Evolutionary conservation across 2,888 invertebrate species (phyloP), one percentile per base, ranked within the genome.

Genomic region (Drosophila peninsularis): DNA sequence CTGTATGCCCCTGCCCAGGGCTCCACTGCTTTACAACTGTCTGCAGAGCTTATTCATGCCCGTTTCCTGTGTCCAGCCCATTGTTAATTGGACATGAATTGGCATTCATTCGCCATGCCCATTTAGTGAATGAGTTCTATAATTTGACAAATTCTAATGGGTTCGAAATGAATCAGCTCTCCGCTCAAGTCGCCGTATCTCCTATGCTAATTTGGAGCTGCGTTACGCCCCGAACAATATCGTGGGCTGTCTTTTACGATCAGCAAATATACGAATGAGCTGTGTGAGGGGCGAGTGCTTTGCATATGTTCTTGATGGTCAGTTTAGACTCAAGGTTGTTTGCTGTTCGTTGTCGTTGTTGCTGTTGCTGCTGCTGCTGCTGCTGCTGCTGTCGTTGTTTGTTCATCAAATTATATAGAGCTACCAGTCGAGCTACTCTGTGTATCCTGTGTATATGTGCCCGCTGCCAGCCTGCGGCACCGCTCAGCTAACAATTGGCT

Each of bases 381-480:
- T 54, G 71, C 10, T 71, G 69, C 47, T 71, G 83, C 68, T 72
- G 73, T 67, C 73, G 82, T 78, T 82, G 88, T 82, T 82, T 82
- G 82, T 72, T 82, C 89, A 89, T 82, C 88, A 82, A 82, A 82
- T 83, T 89, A 88, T 89, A 82, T 88, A 82, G 88, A 88, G 79
- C 82, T 71, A 84, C 80, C 84, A 73, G 67, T 72, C 61, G 63
- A 64, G 69, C 79, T 67, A 62, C 77, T 65, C 71, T 30, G 57
- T 63, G 61, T 72, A 71, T 68, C 80, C 75, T 71, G 84, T 77
- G 64, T 44, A 41, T 21, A 21, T 30, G 45, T 47, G 50, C 63
- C 47, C 42, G 49, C 19, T 42, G 47, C 21, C 56, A 44, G 63
- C 54, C 56, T 30, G 44, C 71, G 78, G 78, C 73, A 39, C 13